Evolutionary conservation across 92 coral and sea anemone species (phyloP).

Genomic region (Chrysogorgia sp.): DNA sequence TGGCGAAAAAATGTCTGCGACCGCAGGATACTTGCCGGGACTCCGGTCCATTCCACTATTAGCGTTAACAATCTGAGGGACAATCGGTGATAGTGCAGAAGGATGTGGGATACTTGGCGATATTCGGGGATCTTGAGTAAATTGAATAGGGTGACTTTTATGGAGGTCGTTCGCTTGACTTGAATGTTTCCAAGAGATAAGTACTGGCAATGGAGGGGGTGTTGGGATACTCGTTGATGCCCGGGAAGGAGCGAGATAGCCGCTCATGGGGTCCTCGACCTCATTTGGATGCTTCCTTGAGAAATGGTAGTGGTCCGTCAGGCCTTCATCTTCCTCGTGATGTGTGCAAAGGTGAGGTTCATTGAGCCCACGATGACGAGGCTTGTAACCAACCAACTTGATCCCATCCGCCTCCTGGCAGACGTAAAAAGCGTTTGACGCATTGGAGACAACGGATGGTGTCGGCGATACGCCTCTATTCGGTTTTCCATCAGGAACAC

Average conservation of each 20-base stretch:
- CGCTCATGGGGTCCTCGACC: background rate
- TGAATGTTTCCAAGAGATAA: background rate
- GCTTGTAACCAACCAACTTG: constrained; percentile 31
- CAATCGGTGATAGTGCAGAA: constrained; percentile 15
- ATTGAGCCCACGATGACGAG: constrained; percentile 8
- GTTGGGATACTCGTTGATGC: background rate
- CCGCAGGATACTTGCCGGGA: constrained; percentile 14
- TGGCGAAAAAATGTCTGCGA: constrained; percentile 1
- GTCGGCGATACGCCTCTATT: constrained; percentile 1
- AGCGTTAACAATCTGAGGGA: background rate
- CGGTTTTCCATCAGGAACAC: background rate
- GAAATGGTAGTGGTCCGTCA: constrained; percentile 17
- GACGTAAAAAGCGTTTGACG: constrained; percentile 19
- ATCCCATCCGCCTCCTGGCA: constrained; percentile 29
- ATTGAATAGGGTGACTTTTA: background rate
- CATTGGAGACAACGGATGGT: constrained; percentile 11
- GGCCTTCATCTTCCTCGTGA: constrained; percentile 15
- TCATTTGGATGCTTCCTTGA: constrained; percentile 16
- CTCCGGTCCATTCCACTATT: background rate
- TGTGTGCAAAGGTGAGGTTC: constrained; percentile 8
- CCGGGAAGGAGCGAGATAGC: background rate
- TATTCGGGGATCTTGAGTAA: background rate
- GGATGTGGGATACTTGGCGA: constrained; percentile 1
- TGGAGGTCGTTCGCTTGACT: background rate
- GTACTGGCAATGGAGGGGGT: background rate